Conservation (phyloP, 2,113 vertebrate genomes). For the Prionailurus bengalensis region DNA sequence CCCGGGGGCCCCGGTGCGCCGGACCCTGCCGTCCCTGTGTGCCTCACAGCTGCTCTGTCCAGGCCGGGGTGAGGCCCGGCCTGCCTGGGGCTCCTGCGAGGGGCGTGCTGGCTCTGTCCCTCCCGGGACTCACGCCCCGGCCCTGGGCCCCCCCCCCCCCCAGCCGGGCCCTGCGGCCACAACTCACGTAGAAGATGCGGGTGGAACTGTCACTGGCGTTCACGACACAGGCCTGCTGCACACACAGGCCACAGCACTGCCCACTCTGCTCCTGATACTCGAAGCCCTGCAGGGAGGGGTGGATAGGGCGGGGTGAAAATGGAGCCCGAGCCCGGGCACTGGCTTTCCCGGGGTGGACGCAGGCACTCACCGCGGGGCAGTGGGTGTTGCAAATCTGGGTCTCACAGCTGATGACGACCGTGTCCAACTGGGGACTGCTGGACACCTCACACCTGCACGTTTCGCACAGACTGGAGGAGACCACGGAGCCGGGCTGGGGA, state of each 20-base stretch:
- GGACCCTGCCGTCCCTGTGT: background rate
- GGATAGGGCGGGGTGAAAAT: accelerated
- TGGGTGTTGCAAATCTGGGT: constrained; percentile 76
- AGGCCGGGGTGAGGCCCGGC: background rate
- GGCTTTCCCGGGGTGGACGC: background rate
- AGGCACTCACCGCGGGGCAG: constrained; percentile 85
- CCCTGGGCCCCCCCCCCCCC: background rate
- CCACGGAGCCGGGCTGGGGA: constrained; percentile 82
- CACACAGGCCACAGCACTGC: constrained; percentile 85
- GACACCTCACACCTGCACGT: constrained; percentile 83
- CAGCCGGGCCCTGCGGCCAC: accelerated
- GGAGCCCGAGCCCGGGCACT: background rate
- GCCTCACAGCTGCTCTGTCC: accelerated
- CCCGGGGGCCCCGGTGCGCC: accelerated
- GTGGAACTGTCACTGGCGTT: background rate
- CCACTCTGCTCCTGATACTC: constrained; percentile 70
- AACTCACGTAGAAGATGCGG: constrained; percentile 76
- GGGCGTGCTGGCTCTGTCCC: background rate
- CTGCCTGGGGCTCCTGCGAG: too few species aligned
- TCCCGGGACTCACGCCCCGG: too few species aligned
- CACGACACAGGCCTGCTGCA: constrained; percentile 70
- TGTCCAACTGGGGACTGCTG: background rate
- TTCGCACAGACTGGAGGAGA: constrained; percentile 84
- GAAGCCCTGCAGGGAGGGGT: constrained; percentile 80
- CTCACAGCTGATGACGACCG: constrained; percentile 62